Evolutionary conservation across 2,113 vertebrate species (phyloP).

Genomic region (Piprites chloris): DNA sequence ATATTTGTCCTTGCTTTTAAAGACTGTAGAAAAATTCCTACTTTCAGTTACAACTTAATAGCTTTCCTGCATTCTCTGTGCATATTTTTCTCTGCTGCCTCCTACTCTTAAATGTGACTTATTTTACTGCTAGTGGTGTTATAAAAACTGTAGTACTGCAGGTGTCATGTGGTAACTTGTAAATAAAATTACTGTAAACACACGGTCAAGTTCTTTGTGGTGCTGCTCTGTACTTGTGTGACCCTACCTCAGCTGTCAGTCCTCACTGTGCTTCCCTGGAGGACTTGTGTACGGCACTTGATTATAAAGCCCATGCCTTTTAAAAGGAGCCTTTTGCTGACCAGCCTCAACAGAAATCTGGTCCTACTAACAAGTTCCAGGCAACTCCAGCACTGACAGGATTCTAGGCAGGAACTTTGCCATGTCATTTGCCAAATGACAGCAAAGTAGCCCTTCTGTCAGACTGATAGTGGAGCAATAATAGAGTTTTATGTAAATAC

Average conservation of each 20-base stretch:
- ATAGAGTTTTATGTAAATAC: background rate
- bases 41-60: background rate
- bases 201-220: background rate
- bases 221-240: constrained; percentile 6
- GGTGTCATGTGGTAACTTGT: constrained; percentile 43
- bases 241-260: background rate
- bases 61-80: background rate
- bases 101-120: constrained; percentile 24
- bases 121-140: constrained; percentile 38
- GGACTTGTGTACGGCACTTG: background rate
- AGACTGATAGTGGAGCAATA: background rate
- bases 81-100: constrained; percentile 26
- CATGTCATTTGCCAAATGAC: background rate
- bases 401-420: background rate
- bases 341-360: background rate
- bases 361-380: background rate
- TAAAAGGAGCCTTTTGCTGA: background rate
- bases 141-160: constrained; percentile 35
- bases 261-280: background rate
- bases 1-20: background rate
- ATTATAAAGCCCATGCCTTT: background rate
- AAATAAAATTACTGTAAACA: constrained; percentile 43
- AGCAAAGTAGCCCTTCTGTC: background rate
- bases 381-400: background rate
- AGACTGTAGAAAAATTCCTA: background rate